Evolutionary conservation across 2,113 vertebrate genomes (phyloP).

Genomic region (Tautogolabrus adspersus): DNA sequence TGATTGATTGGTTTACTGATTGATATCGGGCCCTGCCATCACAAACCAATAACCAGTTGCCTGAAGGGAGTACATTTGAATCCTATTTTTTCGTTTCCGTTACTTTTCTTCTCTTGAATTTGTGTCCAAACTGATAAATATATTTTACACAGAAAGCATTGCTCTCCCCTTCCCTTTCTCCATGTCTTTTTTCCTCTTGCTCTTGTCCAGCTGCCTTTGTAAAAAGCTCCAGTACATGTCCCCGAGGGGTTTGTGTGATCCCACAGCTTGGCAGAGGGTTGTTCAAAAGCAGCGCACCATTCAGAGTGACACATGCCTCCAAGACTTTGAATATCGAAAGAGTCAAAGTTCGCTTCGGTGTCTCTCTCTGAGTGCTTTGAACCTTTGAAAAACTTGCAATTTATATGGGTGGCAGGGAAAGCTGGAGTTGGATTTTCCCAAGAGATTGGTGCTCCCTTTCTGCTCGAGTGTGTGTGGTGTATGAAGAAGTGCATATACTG

Average conservation of each 20-base stretch:
- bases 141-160: conserved; percentile 24
- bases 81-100: conserved; percentile 60
- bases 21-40: conserved; percentile 50
- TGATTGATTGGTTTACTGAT: no score
- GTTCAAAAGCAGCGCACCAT: conserved; percentile 14
- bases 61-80: conserved; percentile 62
- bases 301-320: conserved; percentile 57
- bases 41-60: conserved; percentile 74
- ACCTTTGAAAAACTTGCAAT: conserved; percentile 55
- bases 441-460: background rate
- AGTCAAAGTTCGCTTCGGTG: conserved; percentile 37
- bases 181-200: conserved; percentile 13
- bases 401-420: conserved; percentile 32
- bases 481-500: no score
- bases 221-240: conserved; percentile 31
- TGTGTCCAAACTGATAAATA: conserved; percentile 25
- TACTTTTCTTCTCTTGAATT: conserved; percentile 51
- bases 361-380: conserved; percentile 54
- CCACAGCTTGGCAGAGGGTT: conserved; percentile 34
- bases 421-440: background rate
- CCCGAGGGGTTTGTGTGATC: conserved; percentile 37
- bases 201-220: conserved; percentile 41
- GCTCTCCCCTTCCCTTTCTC: conserved; percentile 29
- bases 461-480: background rate
- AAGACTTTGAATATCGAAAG: conserved; percentile 38